Conservation (phyloP, 2,888 invertebrate species). For the Oligia strigilis region DNA sequence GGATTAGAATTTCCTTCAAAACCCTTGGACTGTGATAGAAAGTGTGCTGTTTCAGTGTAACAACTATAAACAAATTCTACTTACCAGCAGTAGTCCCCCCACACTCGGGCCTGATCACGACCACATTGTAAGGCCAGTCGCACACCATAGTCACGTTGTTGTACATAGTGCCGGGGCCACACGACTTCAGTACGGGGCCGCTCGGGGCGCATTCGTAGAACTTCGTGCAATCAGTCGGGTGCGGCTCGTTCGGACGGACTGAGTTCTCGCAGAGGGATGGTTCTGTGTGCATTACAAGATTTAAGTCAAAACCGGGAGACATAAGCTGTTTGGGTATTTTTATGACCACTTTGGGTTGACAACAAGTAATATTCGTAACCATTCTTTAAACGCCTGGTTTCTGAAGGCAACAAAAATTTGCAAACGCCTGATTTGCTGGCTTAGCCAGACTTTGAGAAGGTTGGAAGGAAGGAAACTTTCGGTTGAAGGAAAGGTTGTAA, state of each 20-base stretch:
- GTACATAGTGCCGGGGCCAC: slow-evolving; percentile 92
- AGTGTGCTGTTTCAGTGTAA: neutral
- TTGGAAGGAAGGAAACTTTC: no score
- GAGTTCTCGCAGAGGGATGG: slow-evolving; percentile 84
- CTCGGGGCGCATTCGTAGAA: slow-evolving; percentile 93
- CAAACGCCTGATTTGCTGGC: no score
- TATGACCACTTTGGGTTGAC: no score
- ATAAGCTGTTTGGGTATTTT: no score
- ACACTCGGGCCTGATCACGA: slow-evolving; percentile 91
- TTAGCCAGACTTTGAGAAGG: no score
- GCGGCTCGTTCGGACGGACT: slow-evolving; percentile 90
- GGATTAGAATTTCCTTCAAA: neutral
- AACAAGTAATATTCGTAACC: no score
- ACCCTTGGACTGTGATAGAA: no score
- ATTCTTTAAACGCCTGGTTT: no score
- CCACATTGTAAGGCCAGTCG: slow-evolving; percentile 92
- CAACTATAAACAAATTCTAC: neutral
- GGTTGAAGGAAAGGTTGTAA: no score
- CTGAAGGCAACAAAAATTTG: no score
- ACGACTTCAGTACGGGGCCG: slow-evolving; percentile 91
- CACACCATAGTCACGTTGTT: slow-evolving; percentile 92
- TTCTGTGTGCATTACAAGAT: slow-evolving; percentile 60
- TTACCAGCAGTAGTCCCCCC: slow-evolving; percentile 62
- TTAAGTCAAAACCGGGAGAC: no score
- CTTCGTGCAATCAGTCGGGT: slow-evolving; percentile 92